phyloP scores from a whole-genome alignment of 2,888 invertebrate species.

The Nemotelus nigrinus region DNA sequence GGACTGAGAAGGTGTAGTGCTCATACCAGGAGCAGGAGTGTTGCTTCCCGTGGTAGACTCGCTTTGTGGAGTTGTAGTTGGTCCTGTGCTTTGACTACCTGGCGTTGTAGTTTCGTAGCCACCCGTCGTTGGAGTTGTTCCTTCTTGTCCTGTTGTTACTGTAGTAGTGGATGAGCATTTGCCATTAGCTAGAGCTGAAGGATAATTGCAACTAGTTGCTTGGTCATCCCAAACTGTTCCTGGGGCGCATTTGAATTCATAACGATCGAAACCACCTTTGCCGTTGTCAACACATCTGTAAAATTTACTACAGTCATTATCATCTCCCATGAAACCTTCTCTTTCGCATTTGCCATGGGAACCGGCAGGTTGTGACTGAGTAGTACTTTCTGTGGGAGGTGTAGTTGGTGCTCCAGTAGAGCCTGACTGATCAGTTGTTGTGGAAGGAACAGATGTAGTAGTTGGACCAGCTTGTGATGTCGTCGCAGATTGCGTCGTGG shows the following conservation, averaged over 20 bases:
- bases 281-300: conserved; percentile 65
- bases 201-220: conserved; percentile 63
- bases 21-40: neutral
- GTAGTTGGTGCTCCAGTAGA: neutral
- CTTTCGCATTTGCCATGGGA: conserved; percentile 56
- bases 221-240: conserved; percentile 68
- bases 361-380: conserved; percentile 58
- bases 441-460: neutral
- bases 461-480: conserved; percentile 1
- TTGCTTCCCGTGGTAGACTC: neutral
- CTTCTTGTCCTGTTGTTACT: conserved; percentile 20
- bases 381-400: neutral
- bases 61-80: neutral
- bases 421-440: neutral
- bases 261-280: conserved; percentile 61
- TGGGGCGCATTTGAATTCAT: conserved; percentile 65
- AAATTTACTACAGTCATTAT: conserved; percentile 66
- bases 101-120: neutral
- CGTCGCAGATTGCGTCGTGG: conserved; percentile 33
- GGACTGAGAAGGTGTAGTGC: neutral
- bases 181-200: conserved; percentile 42
- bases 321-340: conserved; percentile 60
- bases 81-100: neutral
- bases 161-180: conserved; percentile 51
- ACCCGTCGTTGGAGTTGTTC: conserved; percentile 5